A percentile compares a stretch with the other conserved stretches of the same genome.
These are phyloP conservation scores for Hestina assimilis DNA, from an alignment of 1,140 invertebrate species.

Conservation along the genomic window DNA sequence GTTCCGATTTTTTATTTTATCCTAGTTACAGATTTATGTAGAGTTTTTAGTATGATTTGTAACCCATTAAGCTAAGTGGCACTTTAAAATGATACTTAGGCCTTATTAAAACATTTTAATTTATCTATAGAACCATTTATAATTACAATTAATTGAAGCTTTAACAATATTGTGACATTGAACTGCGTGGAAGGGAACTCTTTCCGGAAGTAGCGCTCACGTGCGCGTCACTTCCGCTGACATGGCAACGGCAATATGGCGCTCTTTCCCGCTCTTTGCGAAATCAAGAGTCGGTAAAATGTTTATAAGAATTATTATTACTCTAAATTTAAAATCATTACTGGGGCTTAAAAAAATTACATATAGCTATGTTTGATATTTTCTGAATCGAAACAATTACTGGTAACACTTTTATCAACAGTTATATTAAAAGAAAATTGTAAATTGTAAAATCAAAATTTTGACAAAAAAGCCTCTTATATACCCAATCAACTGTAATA, in stretches of 20 bases:
- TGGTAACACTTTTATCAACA: no score
- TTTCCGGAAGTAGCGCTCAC: conserved; percentile 61
- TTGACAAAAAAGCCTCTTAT: neutral
- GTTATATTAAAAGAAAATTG: no score
- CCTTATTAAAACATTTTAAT: no score
- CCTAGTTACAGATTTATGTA: no score
- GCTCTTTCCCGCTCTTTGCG: conserved; percentile 55
- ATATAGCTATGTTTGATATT: no score
- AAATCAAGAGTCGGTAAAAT: conserved; percentile 14
- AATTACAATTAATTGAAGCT: conserved; percentile 28
- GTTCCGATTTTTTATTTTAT: no score
- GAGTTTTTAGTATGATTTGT: neutral
- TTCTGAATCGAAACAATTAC: no score
- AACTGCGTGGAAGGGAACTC: conserved; percentile 66
- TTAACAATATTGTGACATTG: conserved; percentile 63
- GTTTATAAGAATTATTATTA: conserved; percentile 13
- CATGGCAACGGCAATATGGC: conserved; percentile 70
- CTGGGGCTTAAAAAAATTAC: no score
- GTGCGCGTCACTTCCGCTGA: conserved; percentile 71
- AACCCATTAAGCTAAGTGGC: neutral
- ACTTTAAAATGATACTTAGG: no score
- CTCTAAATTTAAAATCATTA: no score
- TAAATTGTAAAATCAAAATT: neutral
- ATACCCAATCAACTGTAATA: neutral
- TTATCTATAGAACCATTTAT: neutral